Base-by-base conservation (phyloP, 2,797 vertebrate genomes). In the Bovichtus diacanthus region DNA sequence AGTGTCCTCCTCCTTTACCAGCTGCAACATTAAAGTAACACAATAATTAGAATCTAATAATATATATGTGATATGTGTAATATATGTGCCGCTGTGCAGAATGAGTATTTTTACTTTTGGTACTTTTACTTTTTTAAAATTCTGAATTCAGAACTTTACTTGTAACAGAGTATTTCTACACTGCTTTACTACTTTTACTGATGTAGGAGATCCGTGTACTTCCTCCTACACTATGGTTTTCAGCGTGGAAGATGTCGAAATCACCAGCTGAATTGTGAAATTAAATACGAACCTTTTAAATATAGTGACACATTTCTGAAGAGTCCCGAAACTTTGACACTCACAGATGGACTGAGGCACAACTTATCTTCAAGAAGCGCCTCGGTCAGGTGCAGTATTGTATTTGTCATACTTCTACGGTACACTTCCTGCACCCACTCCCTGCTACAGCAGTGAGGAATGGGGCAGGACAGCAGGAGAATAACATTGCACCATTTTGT, bases 361-460 rank as follows among this genome's bases (percentile, higher is more conserved):
- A 43, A 19, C 56, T 27, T 18, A 60, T 18, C 21, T 12, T n/a
- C n/a, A n/a, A n/a, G n/a, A n/a, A 50, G 23, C 47, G 5, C 53
- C 53, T 12, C 19, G 10, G 18, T 12, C 54, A n/a, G 9, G 13
- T 23, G 3, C n/a, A 38, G 34, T 23, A 23, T 58, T 50, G 36
- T 25, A 58, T n/a, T 50, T 41, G 51, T 21, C n/a, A 50, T 11
- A 44, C 15, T 41, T 8, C n/a, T 23, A 23, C 31, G 36, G 43
- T 34, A 10, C 34, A 62, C 31, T 11, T 63, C 8, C 3, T 63
- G 49, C 51, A 27, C 43, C 23, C 13, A 63, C 51, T 70, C 21
- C 29, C 60, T 65, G 41, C 27, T 44, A 2, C 38, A 38, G 44
- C 41, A 31, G 44, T 36, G 54, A 61, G 68, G 41, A 73, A 55